Percentiles rank a stretch among this genome's conserved stretches.
Evolutionary conservation across 1,140 invertebrate species (phyloP).

Genomic region (Drosophila serrata): DNA sequence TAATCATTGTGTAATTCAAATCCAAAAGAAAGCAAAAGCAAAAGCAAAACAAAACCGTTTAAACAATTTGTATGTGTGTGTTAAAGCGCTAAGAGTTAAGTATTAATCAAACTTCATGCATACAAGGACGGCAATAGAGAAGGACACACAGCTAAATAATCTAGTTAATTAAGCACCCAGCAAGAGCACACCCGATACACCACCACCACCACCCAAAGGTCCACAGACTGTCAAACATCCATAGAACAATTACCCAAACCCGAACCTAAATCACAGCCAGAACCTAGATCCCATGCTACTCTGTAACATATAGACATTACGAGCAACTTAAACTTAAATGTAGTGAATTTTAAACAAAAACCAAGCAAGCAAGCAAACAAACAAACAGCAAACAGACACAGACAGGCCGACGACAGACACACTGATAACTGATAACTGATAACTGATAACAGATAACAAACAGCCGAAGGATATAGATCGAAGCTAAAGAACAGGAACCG

Average conservation of each 20-base stretch:
- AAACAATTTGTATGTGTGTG: constrained; percentile 71
- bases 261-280: constrained; percentile 4
- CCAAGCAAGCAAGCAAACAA: constrained; percentile 37
- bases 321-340: constrained; percentile 73
- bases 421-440: constrained; percentile 3
- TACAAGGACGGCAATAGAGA: constrained; percentile 49
- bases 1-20: constrained; percentile 58
- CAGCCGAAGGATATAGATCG: constrained; percentile 15
- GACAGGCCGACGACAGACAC: constrained; percentile 22
- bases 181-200: constrained; percentile 19
- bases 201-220: constrained; percentile 18
- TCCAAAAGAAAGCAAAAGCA: constrained; percentile 8
- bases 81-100: constrained; percentile 76
- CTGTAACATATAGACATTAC: constrained; percentile 72
- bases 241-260: constrained; percentile 76
- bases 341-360: constrained; percentile 67
- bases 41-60: constrained; percentile 61
- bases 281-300: constrained; percentile 28
- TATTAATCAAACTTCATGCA: constrained; percentile 74
- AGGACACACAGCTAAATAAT: constrained; percentile 64
- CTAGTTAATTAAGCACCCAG: constrained; percentile 66
- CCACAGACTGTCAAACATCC: constrained; percentile 54
- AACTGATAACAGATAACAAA: too few species aligned
- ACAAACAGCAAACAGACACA: constrained; percentile 35
- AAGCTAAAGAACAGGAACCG: constrained; percentile 10